Conservation (phyloP, 1,140 invertebrate genomes). For the Drosophila ficusphila region DNA sequence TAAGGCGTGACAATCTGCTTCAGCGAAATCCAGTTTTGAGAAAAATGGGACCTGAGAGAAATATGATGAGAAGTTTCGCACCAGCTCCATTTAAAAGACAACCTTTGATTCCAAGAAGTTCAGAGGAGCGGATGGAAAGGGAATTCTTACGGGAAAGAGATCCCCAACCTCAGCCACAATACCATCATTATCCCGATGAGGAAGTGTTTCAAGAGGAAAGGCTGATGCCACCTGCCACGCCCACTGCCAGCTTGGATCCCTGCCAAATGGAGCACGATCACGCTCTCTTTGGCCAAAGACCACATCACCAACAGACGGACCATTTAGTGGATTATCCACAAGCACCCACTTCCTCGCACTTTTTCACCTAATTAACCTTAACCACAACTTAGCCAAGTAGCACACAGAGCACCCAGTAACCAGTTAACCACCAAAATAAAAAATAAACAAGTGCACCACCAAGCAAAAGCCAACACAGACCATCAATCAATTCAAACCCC, state of each 20-base stretch:
- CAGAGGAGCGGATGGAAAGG: background rate
- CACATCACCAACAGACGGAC: background rate
- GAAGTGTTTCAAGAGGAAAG: constrained; percentile 6
- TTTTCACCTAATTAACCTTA: constrained; percentile 53
- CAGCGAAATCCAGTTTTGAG: background rate
- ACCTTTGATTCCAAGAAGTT: background rate
- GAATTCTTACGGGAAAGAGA: constrained; percentile 10
- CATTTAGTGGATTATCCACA: constrained; percentile 13
- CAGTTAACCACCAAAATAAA: constrained; percentile 53
- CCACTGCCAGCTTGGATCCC: constrained; percentile 42
- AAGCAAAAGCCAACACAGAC: constrained; percentile 8
- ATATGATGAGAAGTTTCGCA: background rate
- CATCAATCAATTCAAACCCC: constrained; percentile 32
- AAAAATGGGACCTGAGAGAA: background rate
- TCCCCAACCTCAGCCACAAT: background rate
- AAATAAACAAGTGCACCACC: constrained; percentile 49
- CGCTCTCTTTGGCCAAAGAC: background rate
- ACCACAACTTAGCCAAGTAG: constrained; percentile 15
- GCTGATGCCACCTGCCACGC: background rate
- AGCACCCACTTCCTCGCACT: constrained; percentile 4
- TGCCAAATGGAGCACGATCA: constrained; percentile 51
- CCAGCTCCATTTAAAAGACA: constrained; percentile 1
- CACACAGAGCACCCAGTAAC: constrained; percentile 31
- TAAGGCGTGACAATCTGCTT: background rate
- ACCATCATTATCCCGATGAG: constrained; percentile 9